Conservation (phyloP, 2,888 invertebrate species). For the Morpho deidamia region DNA sequence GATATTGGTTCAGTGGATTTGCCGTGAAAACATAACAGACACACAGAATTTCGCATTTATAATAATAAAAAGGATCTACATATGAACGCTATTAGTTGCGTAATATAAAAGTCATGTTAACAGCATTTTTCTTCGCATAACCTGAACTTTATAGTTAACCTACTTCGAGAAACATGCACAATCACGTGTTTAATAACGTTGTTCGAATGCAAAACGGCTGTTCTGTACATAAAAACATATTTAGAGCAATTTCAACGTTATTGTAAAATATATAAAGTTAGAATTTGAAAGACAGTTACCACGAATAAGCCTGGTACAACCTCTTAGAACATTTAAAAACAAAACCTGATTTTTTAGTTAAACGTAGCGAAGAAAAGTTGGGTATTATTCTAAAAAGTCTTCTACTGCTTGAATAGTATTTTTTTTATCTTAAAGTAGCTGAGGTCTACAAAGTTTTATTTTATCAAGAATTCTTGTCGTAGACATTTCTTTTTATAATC, state of each 20-base stretch:
- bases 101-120: background rate
- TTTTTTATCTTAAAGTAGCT: too few relatives aligned
- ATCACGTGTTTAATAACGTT: slow-evolving; percentile 32
- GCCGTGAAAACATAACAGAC: too few relatives aligned
- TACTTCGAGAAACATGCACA: slow-evolving; percentile 32
- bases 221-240: slow-evolving; percentile 9
- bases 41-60: too few relatives aligned
- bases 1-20: too few relatives aligned
- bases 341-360: slow-evolving; percentile 6
- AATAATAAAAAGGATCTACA: too few relatives aligned
- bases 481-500: too few relatives aligned
- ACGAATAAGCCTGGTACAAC: background rate
- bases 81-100: too few relatives aligned
- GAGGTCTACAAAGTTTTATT: too few relatives aligned
- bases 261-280: background rate
- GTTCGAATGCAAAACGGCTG: slow-evolving; percentile 28
- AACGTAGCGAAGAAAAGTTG: slow-evolving; percentile 5
- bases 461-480: too few relatives aligned
- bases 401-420: too few relatives aligned
- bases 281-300: background rate
- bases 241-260: slow-evolving; percentile 4
- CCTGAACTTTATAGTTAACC: slow-evolving; percentile 26
- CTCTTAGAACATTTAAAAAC: slow-evolving; percentile 1
- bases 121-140: slow-evolving; percentile 13
- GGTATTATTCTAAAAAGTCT: slow-evolving; percentile 1